Evolutionary conservation across 2,888 invertebrate species (phyloP), one percentile per base, ranked within the genome.

Genomic region (Papilio protenor): DNA sequence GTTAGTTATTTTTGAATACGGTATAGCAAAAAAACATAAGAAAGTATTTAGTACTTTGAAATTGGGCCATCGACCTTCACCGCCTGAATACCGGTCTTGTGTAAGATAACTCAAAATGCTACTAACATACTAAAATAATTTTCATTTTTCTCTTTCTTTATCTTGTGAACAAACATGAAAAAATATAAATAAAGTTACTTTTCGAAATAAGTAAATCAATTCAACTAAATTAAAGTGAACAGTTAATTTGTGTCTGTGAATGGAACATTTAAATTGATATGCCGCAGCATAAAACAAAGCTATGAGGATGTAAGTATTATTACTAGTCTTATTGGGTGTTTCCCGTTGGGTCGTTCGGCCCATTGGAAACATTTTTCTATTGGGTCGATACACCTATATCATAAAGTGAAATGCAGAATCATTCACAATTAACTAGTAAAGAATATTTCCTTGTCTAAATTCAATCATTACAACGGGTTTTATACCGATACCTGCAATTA

Each of bases 31-130:
- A 45, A 45, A 45, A 45, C 3, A 40, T 69, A 69, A 21, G 66
- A 69, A 69, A 45, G 21, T 69, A 45, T 45, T 69, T 45, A 69
- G 10, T 45, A 69, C 0, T 69, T 45, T 1, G 66, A 69, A 69
- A 45, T 69, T 69, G 66, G 45, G 45, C 45, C 66, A 45, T 12
- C 45, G 45, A 69, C 66, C 66, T 69, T 69, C 66, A 69, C 66
- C 66, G 66, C 66, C 12, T 69, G 45, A 69, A 69, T 69, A 69
- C 66, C 40, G 66, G 66, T 69, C 21, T 69, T 69, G 40, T 64
- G n/a, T 4, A 40, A 21, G 66, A 69, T 69, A 69, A 69, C 66
- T 69, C 12, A 69, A 69, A 69, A 45, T 69, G 45, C 40, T 69
- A 69, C 66, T 69, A 69, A 69, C 66, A 69, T 45, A 69, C 40